Percentiles rank a stretch among this genome's conserved stretches.
phyloP scores from a whole-genome alignment of 2,888 invertebrate species.

The Trachelus stipa region DNA sequence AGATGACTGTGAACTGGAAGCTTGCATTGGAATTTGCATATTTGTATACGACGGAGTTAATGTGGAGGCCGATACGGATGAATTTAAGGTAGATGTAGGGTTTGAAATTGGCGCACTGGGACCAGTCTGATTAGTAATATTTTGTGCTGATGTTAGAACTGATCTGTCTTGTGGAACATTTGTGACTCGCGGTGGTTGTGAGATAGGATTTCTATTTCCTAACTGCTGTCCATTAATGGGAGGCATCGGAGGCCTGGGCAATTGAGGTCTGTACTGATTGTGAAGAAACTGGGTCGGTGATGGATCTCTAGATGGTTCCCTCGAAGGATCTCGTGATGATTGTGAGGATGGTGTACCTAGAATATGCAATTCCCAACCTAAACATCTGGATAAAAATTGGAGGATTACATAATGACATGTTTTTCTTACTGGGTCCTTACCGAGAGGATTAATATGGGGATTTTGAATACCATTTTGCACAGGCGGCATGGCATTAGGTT shows the following conservation, averaged over 20 bases:
- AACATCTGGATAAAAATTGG: background rate
- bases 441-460: conserved; percentile 49
- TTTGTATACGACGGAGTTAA: conserved; percentile 18
- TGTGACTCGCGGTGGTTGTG: conserved; percentile 21
- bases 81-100: background rate
- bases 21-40: conserved; percentile 18
- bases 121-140: conserved; percentile 16
- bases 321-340: conserved; percentile 68
- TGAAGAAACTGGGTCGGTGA: conserved; percentile 62
- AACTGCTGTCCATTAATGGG: conserved; percentile 53
- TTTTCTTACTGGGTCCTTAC: conserved; percentile 33
- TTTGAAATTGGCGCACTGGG: conserved; percentile 10
- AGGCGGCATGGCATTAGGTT: conserved; percentile 41
- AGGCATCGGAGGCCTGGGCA: conserved; percentile 49
- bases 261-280: conserved; percentile 51
- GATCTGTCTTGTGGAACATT: conserved; percentile 28
- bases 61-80: background rate
- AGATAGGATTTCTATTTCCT: conserved; percentile 28
- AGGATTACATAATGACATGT: background rate
- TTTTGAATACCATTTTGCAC: conserved; percentile 56
- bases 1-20: conserved; percentile 11
- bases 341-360: conserved; percentile 64
- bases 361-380: conserved; percentile 16
- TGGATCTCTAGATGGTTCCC: conserved; percentile 62
- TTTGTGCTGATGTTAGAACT: conserved; percentile 13